These are phyloP conservation scores for Artemia sp. DNA, from an alignment of 2,888 invertebrate genomes.

Conservation along the genomic window DNA sequence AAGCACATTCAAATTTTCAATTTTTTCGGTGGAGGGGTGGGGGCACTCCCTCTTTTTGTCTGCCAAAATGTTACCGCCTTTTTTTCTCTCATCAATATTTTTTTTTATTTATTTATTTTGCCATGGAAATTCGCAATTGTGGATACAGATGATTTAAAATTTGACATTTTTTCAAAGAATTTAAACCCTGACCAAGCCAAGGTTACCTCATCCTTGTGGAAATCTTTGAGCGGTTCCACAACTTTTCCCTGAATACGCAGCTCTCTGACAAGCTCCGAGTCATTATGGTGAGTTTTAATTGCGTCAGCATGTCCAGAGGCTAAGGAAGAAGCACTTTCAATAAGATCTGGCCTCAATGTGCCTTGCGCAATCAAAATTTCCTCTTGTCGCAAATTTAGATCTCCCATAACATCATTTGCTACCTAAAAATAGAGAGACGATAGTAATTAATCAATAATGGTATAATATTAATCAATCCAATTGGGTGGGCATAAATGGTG, in stretches of 20 bases:
- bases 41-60: too few species aligned
- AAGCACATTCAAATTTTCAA: too few species aligned
- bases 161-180: background rate
- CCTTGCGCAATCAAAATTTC: slow-evolving; percentile 87
- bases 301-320: slow-evolving; percentile 76
- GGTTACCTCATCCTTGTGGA: slow-evolving; percentile 79
- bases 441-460: too few species aligned
- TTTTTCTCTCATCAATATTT: too few species aligned
- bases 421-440: slow-evolving; percentile 35
- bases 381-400: slow-evolving; percentile 72
- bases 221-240: slow-evolving; percentile 93
- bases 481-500: too few species aligned
- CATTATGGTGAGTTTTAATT: slow-evolving; percentile 99
- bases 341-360: slow-evolving; percentile 88
- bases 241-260: slow-evolving; percentile 59
- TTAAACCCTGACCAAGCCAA: slow-evolving; percentile 37
- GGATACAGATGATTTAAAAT: background rate
- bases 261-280: slow-evolving; percentile 76
- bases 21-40: too few species aligned
- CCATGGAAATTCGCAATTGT: background rate
- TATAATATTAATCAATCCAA: too few species aligned
- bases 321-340: slow-evolving; percentile 81
- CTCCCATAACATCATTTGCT: slow-evolving; percentile 71
- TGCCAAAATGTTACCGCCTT: too few species aligned
- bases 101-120: slow-evolving; percentile 4